Base-by-base conservation (phyloP, 1,140 invertebrate species). In the Pseudomyrmex pallidus region DNA sequence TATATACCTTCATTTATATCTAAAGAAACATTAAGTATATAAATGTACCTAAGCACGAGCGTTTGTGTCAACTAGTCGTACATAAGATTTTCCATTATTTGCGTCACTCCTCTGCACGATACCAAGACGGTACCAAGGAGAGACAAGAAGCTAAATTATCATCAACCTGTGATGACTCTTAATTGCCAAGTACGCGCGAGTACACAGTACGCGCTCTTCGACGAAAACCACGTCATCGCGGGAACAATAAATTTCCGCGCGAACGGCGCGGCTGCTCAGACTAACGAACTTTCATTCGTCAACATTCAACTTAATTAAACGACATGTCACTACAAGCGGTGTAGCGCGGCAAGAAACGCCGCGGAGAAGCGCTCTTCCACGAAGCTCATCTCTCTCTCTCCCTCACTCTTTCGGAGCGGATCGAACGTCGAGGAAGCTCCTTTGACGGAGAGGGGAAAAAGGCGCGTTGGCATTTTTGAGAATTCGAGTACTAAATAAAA, bases 401-500 rank as follows among this genome's bases (percentile, higher is more conserved):
- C 5, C 25, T 35, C 20, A 52, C 13, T 15, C 44, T 44, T 35
- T 50, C 63, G 68, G 68, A 50, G n/a, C 17, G 17, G 63, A 74
- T 87, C 67, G 64, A 87, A 87, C 61, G 80, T 74, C 80, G 57
- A 56, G 68, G 59, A 63, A 52, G 84, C 61, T 74, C 56, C 25
- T n/a, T n/a, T 13, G 52, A 48, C 20, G 35, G 44, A 9, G 77
- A 10, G 61, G 72, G 44, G 44, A 66, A 48, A 74, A 80, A 70
- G 74, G 67, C 48, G 84, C 86, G 86, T 74, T 84, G 63, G 74
- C 44, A 90, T 91, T 91, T 91, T 92, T 92, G 87, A 88, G 87
- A 87, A 91, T 89, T 86, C 87, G 85, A 89, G 89, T 91, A 92
- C 90, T 93, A 93, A 93, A 93, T 93, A 93, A 93, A 93, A 93